Base-by-base conservation (phyloP, 2,888 invertebrate species). In the Rhagophthalmus giganteus region DNA sequence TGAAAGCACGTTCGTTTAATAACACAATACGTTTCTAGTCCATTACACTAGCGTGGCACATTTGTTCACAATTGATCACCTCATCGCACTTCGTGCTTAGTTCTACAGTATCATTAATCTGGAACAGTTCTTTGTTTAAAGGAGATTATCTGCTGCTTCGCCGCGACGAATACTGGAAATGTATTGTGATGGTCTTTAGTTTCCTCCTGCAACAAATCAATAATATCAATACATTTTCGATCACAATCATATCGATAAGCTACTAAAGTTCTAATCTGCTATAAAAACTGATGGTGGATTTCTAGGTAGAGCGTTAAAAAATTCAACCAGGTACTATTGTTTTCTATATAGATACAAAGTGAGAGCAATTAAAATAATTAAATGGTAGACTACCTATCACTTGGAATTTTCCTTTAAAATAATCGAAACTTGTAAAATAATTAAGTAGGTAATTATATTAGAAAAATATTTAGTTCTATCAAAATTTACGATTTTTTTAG, bases 151-250 rank as follows among this genome's bases (percentile, higher is more conserved):
- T 44, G 46, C 57, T 44, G 46, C 45, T 39, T 33, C 48, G 40
- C 11, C 38, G 40, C 14, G 28, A 33, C 26, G 30, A 52, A 38
- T 37, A 35, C 31, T 30, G 42, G 47, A 55, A 45, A 38, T 39
- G 44, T 48, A 44, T 51, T 54, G 49, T 35, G 44, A 30, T 38
- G 49, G 41, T 38, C 40, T 31, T 39, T 50, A 39, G 41, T 54
- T 51, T 55, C 48, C 46, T 28, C 59, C 62, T 63, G 62, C 38
- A 63, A 63, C 61, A 63, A 39, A 61, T 62, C 60, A 55, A 63
- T 60, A 59, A 42, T 56, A 57, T 61, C 60, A 63, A 60, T 63
- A 61, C 52, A 50, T 57, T 52, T 55, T 55, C 53, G 55, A 60
- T 60, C 58, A 57, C 46, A 55, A 41, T 28, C 55, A 45, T 46